Evolutionary conservation across 2,888 invertebrate species (phyloP), one percentile per base, ranked within the genome.

Genomic region (Flabesymbios commensalis): DNA sequence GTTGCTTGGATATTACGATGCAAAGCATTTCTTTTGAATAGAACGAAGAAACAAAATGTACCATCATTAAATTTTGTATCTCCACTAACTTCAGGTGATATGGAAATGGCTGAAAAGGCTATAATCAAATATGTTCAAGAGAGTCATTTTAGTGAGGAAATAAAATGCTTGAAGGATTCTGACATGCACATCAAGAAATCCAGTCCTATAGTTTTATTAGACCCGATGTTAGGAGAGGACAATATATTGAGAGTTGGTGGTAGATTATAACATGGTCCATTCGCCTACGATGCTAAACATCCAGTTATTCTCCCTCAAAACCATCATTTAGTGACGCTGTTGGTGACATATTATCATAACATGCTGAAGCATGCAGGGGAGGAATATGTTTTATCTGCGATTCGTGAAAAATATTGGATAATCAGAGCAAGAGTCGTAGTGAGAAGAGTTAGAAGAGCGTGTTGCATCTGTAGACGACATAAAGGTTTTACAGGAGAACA

Each of bases 281-380:
- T 19, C 10, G 17, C 45, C 14, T 14, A 45, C 14, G 14, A 45
- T 10, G 17, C 19, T 45, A 45, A 19, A 7, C 39, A 36, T 36
- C 39, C 10, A 36, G 39, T 36, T 10, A 36, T 36, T 17, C 5
- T 48, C n/a, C 49, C 49, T 28, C 2, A 17, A 14, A 10, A 36
- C 10, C 10, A 17, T 17, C 39, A 10, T 14, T 10, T 36, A 14
- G 39, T 17, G 10, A 17, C 10, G 17, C 39, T 36, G 39, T 10
- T 36, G 10, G 17, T 36, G 10, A 36, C 10, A 36, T 17, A 64
- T 29, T 22, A 45, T 4, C 78, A 78, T 61, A 2, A 54, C 2
- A 45, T 45, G 4, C 19, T 52, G 10, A 47, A 69, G 4, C 77
- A 76, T 60, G 61, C 61, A 22, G 77, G 74, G 2, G 55, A 57